Evolutionary conservation across 2,888 invertebrate genomes (phyloP), one percentile per base, ranked within the genome.

Genomic region (Drosophila nr. medialis): DNA sequence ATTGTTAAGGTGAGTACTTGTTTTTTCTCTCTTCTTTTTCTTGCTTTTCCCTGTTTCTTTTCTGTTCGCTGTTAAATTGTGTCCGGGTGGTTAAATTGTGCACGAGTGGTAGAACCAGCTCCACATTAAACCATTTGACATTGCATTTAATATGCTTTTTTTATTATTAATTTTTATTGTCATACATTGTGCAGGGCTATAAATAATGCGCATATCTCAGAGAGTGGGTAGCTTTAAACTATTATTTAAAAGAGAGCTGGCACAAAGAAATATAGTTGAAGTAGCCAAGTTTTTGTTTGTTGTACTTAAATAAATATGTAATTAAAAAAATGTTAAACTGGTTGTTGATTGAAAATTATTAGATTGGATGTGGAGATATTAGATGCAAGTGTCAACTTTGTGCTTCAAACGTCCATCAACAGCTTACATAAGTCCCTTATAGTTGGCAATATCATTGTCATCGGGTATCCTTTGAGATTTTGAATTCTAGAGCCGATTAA

Each of bases 101-200:
- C 21, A 21, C 40, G 51, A 29, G 29, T 36, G 8, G 62, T 15
- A 49, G 29, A 65, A 45, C 64, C 66, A 61, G 72, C 67, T 49
- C 68, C 74, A 77, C 75, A 86, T 89, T 89, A 86, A 89, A 84
- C 85, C 89, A 83, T 86, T 86, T 86, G 87, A 89, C 79, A 89
- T 76, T 74, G 86, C 88, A 80, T 87, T 89, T 86, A 89, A 87
- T 87, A 85, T 84, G 83, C 80, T 66, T 50, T 60, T 89, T 84
- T 74, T 86, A 75, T 80, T 87, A 86, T 84, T 84, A 84, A 86
- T 75, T 80, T 63, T 72, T 72, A 72, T 66, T 64, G 61, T 72
- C 56, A 55, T 51, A 45, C 45, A 54, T 21, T 59, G 51, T 53
- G 38, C 58, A 48, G 50, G 48, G 51, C 21, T 48, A 71, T 77